Evolutionary conservation across 2,797 vertebrate species (phyloP), one percentile per base, ranked within the genome.

Genomic region (Chromobotia macracanthus): DNA sequence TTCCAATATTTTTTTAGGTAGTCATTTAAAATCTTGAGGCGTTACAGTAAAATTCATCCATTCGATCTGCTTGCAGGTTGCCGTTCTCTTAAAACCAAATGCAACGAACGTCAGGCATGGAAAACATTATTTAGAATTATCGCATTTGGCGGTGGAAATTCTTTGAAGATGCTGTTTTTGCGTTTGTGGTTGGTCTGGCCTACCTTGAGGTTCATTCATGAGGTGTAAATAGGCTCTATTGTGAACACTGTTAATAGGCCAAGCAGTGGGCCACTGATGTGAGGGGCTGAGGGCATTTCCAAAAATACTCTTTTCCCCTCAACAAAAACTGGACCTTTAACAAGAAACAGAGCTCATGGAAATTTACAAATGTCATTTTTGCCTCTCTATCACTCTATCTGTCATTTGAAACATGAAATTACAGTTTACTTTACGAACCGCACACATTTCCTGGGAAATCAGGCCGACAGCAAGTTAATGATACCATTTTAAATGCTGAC

Each of bases 241-340:
- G 28, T 28, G 4, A 64, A 28, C 28, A 28, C 28, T 28, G 11
- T 74, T 56, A 56, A 48, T 25, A 75, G 56, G 55, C 41, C 21
- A 55, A 46, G 4, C 5, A 46, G 31, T 23, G 60, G 41, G 41
- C 35, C 21, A 66, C 6, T 19, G 23, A 25, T 50, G n/a, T 28
- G 28, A 28, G 28, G 28, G 28, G 28, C 28, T 28, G 28, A 68
- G 80, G 80, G 70, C 75, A 79, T 74, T 82, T 82, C 81, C 76
- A 79, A 50, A 41, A 19, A 48, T 18, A 67, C 10, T 18, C 2
- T 60, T 60, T 71, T 77, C 12, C 66, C 19, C 23, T 66, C 9
- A 55, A 12, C 21, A 8, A 58, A 21, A 3, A 46, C 35, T 11
- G 3, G 60, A 64, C 31, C 13, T 15, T 11, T 53, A 21, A 48